These are phyloP conservation scores for Pteruthius melanotis DNA, from an alignment of 2,113 vertebrate species.

Conservation along the genomic window DNA sequence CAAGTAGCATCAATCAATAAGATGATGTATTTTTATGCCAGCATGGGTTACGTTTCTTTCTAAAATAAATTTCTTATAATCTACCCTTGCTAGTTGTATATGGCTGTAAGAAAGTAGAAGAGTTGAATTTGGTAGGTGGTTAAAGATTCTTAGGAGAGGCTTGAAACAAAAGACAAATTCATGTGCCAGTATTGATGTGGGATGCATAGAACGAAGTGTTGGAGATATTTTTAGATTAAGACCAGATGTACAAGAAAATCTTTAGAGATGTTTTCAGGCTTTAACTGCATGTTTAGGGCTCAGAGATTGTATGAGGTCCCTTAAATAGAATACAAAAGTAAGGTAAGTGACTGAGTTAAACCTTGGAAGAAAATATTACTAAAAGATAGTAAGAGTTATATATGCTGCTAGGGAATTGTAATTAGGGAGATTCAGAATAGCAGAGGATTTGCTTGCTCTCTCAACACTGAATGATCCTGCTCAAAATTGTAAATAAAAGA, in stretches of 20 bases:
- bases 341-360: background rate
- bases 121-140: background rate
- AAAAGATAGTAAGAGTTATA: background rate
- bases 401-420: background rate
- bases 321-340: background rate
- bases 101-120: background rate
- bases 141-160: background rate
- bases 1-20: background rate
- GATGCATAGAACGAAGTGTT: background rate
- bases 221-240: background rate
- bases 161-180: background rate
- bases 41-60: background rate
- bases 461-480: background rate
- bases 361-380: background rate
- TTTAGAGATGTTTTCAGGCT: background rate
- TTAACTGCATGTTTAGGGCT: background rate
- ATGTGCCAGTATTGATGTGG: background rate
- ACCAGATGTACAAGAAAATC: background rate
- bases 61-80: background rate
- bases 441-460: background rate
- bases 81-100: background rate
- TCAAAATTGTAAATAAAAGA: background rate
- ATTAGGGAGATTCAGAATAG: background rate
- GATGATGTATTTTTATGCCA: background rate
- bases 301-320: background rate